Base-by-base conservation (phyloP, 2,888 invertebrate species). In the Leptinotarsa haldemani region DNA sequence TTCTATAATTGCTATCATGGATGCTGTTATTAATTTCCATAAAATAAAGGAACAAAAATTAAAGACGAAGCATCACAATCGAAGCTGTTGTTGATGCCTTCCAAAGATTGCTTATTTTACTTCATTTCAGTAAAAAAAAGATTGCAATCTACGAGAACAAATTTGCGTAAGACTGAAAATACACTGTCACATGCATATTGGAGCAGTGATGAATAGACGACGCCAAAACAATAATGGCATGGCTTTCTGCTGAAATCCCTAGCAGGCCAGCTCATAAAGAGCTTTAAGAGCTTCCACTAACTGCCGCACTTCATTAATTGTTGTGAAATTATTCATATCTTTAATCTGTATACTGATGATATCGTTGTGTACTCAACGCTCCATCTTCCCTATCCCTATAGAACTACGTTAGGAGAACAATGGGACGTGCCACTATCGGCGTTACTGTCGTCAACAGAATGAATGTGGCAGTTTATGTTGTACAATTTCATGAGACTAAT, bases 341-440 rank as follows among this genome's bases (percentile, higher is more conserved):
- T 80, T 86, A 86, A 86, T 86, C 85, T 86, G 85, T 85, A 83
- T 83, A 85, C 85, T 85, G 86, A 86, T 86, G 84, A 82, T 84
- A 86, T 86, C 86, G 85, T 78, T 85, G 82, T 84, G 82, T 84
- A 80, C 82, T 74, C 73, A 68, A 72, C 76, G 70, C 74, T 52
- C 53, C 20, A 16, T 25, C 67, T 18, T 30, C 56, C 12, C 67
- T 30, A 67, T n/a, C 53, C n/a, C 18, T 53, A n/a, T 18, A 56
- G 53, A 30, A 40, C 53, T 53, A 40, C 56, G 52, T 30, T 15
- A 12, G 20, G 67, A 40, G 53, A 40, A 67, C 67, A 67, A 67
- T 67, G 46, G 67, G 46, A 53, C 30, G 53, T 56, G 67, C 53
- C 67, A 30, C 67, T 52, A 67, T 67, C 67, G 18, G 20, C 25